Evolutionary conservation across 1,140 invertebrate species (phyloP).

Genomic region (Doryteuthis pealeii): DNA sequence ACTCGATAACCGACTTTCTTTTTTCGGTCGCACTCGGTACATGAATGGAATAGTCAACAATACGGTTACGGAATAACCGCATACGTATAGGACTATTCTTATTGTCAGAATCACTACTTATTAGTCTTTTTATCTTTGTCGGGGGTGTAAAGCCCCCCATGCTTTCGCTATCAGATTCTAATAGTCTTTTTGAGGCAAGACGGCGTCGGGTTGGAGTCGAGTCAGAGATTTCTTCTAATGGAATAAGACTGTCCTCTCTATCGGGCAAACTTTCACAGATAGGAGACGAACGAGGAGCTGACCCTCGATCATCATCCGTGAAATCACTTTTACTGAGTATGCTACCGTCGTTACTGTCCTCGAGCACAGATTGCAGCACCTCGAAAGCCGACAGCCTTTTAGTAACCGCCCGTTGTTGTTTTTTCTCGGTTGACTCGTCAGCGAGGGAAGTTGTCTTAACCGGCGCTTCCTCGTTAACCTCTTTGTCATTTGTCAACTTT

Average conservation of each 20-base stretch:
- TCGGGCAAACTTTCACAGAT: not conserved
- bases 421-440: too few relatives aligned
- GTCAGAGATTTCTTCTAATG: not conserved
- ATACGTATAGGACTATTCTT: not conserved
- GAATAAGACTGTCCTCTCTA: not conserved
- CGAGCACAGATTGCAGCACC: not conserved
- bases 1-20: too few relatives aligned
- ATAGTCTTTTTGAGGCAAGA: not conserved
- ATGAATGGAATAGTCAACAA: not conserved
- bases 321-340: not conserved
- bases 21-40: not conserved
- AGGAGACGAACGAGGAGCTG: not conserved
- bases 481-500: too few relatives aligned
- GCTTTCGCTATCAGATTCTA: not conserved
- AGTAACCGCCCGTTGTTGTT: too few relatives aligned
- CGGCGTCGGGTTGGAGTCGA: not conserved
- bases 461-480: too few relatives aligned
- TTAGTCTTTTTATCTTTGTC: not conserved
- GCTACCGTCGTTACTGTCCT: not conserved
- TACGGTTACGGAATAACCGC: not conserved
- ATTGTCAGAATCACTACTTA: not conserved
- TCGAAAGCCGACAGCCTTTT: not conserved
- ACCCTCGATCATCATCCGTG: not conserved
- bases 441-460: too few relatives aligned
- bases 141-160: not conserved